Evolutionary conservation across 2,888 invertebrate genomes (phyloP), one percentile per base, ranked within the genome.

Genomic region (Julus scanicus): DNA sequence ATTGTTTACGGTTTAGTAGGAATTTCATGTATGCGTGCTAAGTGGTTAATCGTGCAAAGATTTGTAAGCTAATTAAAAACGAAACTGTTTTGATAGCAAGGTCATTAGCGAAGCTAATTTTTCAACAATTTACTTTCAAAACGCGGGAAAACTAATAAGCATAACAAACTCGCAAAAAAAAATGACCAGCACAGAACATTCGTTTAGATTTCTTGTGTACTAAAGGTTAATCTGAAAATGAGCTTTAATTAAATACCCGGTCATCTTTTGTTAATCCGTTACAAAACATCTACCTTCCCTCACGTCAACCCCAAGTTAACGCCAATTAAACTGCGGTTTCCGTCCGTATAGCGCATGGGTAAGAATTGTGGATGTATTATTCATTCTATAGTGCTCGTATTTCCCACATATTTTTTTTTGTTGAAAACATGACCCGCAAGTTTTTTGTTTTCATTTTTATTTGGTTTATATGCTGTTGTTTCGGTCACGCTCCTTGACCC

Each of bases 401-500:
- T 53, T 53, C 17, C 53, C 53, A 53, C 53, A 53, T 8, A 53
- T 15, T 53, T 53, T 53, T 53, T 53, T 13, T 11, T 53, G 0
- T 29, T 29, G 29, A 29, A 29, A 29, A 29, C 17, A 80, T 37
- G 29, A 80, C 29, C 80, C 80, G 80, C 80, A 80, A 13, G 29
- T 80, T 80, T 80, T 53, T 80, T 80, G 37, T 13, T 80, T 20
- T n/a, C 29, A 71, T 29, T 71, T 71, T 29, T 71, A 71, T 20
- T 71, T 29, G 71, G 71, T n/a, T 71, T 9, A 9, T 44, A 20
- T 44, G 40, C n/a, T 48, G 85, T 49, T 85, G 85, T 85, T 40
- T 39, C 40, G 49, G 85, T 85, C 85, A 85, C 85, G 85, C 85
- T 85, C 85, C 44, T 39, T 39, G 85, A 85, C 85, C 85, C 85